Evolutionary conservation across 2,113 vertebrate species (phyloP).

Genomic region (Fregetta grallaria): DNA sequence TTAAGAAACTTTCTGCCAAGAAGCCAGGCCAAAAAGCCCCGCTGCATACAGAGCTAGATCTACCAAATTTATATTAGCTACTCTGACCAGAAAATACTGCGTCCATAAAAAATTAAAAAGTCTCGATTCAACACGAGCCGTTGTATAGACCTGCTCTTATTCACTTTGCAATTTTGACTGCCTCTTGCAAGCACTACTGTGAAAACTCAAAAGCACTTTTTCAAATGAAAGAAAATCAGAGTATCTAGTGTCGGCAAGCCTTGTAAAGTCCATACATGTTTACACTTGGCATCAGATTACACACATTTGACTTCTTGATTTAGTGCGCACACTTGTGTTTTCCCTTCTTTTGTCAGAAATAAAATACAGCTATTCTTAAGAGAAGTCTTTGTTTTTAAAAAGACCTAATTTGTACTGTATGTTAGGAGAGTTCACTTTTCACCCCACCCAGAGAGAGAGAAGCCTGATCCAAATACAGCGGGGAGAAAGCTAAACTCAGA

Average conservation of each 20-base stretch:
- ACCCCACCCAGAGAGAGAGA: slow-evolving; percentile 8
- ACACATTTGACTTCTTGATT: slow-evolving; percentile 67
- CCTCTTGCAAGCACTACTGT: slow-evolving; percentile 46
- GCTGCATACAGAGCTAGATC: neutral
- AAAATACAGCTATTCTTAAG: slow-evolving; percentile 66
- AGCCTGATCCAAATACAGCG: neutral
- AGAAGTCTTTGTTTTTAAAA: slow-evolving; percentile 48
- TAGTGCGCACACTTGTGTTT: slow-evolving; percentile 62
- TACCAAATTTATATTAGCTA: neutral
- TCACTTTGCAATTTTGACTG: neutral
- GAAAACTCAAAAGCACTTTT: slow-evolving; percentile 67
- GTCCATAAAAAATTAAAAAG: neutral
- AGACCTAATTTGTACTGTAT: slow-evolving; percentile 57
- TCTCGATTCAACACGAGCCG: neutral
- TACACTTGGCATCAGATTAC: slow-evolving; percentile 71
- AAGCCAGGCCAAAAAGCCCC: neutral
- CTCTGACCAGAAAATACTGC: neutral
- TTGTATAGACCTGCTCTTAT: neutral
- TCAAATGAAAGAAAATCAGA: slow-evolving; percentile 54
- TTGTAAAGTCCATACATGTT: slow-evolving; percentile 64
- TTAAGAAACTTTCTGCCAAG: neutral
- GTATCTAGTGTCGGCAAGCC: slow-evolving; percentile 62
- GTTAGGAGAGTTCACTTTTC: slow-evolving; percentile 1
- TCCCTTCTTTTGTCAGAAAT: slow-evolving; percentile 63
- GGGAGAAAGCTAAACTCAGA: neutral